Percentiles rank a stretch among this genome's conserved stretches.
Evolutionary conservation across 2,113 vertebrate species (phyloP).

Genomic region (Leucoraja erinaceus): DNA sequence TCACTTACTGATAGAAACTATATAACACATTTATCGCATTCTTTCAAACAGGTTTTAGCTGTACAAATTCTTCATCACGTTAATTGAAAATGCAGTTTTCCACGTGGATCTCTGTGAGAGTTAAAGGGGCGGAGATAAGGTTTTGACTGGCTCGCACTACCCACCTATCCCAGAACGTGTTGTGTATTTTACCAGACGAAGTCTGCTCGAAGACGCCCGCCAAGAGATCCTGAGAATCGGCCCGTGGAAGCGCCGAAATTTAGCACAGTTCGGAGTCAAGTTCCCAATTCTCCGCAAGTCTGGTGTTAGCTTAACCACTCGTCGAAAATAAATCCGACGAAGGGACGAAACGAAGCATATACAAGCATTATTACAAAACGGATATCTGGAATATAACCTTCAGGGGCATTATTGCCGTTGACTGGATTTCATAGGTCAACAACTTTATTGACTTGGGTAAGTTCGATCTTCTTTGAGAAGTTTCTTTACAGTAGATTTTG

Average conservation of each 20-base stretch:
- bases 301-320: background rate
- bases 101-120: background rate
- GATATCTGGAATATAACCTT: background rate
- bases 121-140: slow-evolving; percentile 11
- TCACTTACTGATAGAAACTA: background rate
- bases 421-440: background rate
- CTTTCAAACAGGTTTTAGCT: background rate
- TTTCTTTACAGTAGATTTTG: background rate
- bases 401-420: background rate
- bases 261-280: background rate
- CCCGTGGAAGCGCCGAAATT: background rate
- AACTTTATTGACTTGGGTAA: background rate
- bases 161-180: background rate
- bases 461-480: background rate
- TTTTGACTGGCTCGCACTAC: background rate
- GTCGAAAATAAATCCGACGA: background rate
- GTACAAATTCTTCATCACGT: background rate
- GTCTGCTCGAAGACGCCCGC: background rate
- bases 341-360: background rate
- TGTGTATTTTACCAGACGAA: background rate
- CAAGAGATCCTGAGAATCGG: background rate
- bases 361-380: background rate
- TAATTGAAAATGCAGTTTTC: background rate
- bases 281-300: background rate
- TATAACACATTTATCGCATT: background rate